Evolutionary conservation across 1,140 invertebrate species (phyloP).

Genomic region (Cheumatopsyche charites): DNA sequence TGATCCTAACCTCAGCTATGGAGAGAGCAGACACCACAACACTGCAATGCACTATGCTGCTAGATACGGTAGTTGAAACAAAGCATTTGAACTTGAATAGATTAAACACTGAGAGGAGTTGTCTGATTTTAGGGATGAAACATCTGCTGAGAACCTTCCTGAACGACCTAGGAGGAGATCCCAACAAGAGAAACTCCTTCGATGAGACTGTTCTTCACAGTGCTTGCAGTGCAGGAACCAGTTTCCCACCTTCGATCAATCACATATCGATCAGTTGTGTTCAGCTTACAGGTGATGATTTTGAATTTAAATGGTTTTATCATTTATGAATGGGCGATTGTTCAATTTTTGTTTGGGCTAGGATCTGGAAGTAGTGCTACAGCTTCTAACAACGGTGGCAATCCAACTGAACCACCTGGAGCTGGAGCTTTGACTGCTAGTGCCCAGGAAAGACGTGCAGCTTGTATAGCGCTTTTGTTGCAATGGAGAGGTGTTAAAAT

Average conservation of each 20-base stretch:
- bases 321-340: neutral
- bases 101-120: neutral
- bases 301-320: neutral
- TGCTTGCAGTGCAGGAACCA: constrained; percentile 57
- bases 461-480: constrained; percentile 68
- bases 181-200: constrained; percentile 70
- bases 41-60: constrained; percentile 73
- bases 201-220: constrained; percentile 72
- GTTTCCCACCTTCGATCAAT: constrained; percentile 25
- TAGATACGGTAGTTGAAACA: constrained; percentile 67
- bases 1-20: constrained; percentile 75
- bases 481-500: constrained; percentile 67
- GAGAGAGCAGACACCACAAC: constrained; percentile 71
- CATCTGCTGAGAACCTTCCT: constrained; percentile 70
- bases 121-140: constrained; percentile 56
- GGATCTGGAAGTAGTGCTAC: neutral
- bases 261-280: constrained; percentile 55
- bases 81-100: neutral
- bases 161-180: constrained; percentile 70
- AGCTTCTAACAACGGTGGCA: neutral
- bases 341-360: neutral
- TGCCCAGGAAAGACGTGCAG: constrained; percentile 65
- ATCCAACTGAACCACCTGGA: constrained; percentile 11
- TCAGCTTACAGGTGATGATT: constrained; percentile 59
- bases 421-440: constrained; percentile 50